Evolutionary conservation across 53 echinoderm and acorn worm genomes (phyloP).

Genomic region (Antedon mediterranea): DNA sequence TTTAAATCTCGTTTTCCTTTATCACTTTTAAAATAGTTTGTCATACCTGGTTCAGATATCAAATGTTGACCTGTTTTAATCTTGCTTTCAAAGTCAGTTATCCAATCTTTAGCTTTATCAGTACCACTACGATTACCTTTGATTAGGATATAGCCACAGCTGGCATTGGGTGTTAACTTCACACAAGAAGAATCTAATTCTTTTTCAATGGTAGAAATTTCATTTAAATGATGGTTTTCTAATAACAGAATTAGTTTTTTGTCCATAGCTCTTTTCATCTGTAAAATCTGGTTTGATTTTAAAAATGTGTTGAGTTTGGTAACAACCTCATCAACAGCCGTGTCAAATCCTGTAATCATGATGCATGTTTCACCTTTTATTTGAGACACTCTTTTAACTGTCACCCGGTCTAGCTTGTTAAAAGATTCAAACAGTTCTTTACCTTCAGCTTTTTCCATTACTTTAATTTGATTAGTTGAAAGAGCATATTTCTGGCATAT

Average conservation of each 20-base stretch:
- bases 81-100: neutral
- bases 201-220: neutral
- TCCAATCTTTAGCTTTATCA: neutral
- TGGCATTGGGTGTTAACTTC: neutral
- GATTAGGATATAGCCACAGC: neutral
- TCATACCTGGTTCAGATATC: slow-evolving; percentile 35
- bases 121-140: neutral
- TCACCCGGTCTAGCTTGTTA: neutral
- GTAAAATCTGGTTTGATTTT: too few relatives aligned
- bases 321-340: too few relatives aligned
- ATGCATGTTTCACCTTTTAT: neutral
- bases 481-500: neutral
- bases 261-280: too few relatives aligned
- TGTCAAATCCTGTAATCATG: neutral
- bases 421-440: neutral
- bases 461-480: neutral
- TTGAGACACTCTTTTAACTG: neutral
- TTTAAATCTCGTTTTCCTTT: slow-evolving; percentile 25
- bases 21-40: slow-evolving; percentile 14
- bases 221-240: neutral
- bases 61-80: neutral
- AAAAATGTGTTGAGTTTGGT: too few relatives aligned
- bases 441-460: neutral
- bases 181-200: neutral
- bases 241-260: neutral